Evolutionary conservation across 1,140 invertebrate genomes (phyloP).

Genomic region (Paramacrobiotus metropolitanus): DNA sequence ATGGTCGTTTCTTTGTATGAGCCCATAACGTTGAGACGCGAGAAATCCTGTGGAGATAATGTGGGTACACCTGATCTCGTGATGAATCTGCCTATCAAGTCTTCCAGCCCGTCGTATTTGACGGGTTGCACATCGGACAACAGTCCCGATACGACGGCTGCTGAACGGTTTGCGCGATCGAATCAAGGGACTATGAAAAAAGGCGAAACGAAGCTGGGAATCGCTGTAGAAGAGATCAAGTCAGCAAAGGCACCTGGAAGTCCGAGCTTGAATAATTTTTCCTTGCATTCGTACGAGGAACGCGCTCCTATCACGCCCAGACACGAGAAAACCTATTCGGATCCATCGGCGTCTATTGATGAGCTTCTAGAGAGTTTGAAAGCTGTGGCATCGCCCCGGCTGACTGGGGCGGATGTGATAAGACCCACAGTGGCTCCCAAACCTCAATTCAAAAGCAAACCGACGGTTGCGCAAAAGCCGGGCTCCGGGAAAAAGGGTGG

Average conservation of each 20-base stretch:
- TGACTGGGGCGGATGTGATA: not conserved
- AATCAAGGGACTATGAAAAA: conserved; percentile 61
- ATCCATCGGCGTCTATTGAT: not conserved
- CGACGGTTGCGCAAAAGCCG: not conserved
- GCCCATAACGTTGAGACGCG: too few species aligned
- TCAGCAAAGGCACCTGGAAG: conserved; percentile 4
- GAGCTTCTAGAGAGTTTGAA: conserved; percentile 3
- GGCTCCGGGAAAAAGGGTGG: not conserved
- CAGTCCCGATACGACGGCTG: conserved; percentile 37
- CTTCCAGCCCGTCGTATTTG: conserved; percentile 23
- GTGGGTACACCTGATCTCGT: conserved; percentile 65
- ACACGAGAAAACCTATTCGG: conserved; percentile 3
- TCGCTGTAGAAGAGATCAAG: not conserved
- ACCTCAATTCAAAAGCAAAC: not conserved
- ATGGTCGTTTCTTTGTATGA: conserved; percentile 17
- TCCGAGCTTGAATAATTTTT: not conserved
- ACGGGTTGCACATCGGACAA: conserved; percentile 16
- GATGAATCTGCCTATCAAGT: conserved; percentile 48
- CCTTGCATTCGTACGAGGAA: conserved; percentile 10
- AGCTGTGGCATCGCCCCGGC: not conserved
- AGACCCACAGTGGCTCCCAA: not conserved
- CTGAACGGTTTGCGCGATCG: conserved; percentile 45
- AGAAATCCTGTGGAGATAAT: too few species aligned
- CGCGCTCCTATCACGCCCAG: conserved; percentile 7
- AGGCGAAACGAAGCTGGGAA: conserved; percentile 8